Evolutionary conservation across 2,113 vertebrate species (phyloP).

Genomic region (Zeus faber): DNA sequence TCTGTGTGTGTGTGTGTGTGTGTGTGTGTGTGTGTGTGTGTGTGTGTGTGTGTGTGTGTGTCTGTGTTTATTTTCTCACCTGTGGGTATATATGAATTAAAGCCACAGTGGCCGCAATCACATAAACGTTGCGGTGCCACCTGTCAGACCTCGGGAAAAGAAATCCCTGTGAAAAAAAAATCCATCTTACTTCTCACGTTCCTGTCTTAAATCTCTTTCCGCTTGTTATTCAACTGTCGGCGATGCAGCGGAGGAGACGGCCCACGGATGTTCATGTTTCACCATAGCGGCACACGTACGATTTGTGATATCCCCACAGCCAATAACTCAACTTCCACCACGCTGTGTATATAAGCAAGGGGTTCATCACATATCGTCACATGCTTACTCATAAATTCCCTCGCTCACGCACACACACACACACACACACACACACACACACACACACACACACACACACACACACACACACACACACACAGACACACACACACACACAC

Average conservation of each 20-base stretch:
- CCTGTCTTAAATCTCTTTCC: constrained; percentile 38
- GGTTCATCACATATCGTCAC: constrained; percentile 19
- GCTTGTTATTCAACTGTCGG: constrained; percentile 49
- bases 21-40: neutral
- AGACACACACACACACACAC: neutral
- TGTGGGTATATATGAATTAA: neutral
- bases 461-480: neutral
- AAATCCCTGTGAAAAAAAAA: constrained; percentile 18
- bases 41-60: neutral
- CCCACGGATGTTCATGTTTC: constrained; percentile 42
- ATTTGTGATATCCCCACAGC: constrained; percentile 33
- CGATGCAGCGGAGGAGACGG: constrained; percentile 24
- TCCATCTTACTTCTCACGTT: constrained; percentile 17
- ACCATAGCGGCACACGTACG: constrained; percentile 18
- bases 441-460: neutral
- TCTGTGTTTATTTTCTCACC: no score
- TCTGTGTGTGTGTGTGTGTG: neutral
- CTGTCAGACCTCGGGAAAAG: constrained; percentile 9
- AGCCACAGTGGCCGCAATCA: neutral
- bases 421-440: constrained; percentile 19
- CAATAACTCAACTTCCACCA: constrained; percentile 44
- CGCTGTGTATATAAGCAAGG: constrained; percentile 5
- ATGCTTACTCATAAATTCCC: neutral
- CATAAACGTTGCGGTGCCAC: constrained; percentile 4
- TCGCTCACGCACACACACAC: neutral